Evolutionary conservation across 2,888 invertebrate genomes (phyloP), one percentile per base, ranked within the genome.

Genomic region (Cataglyphis cursor): DNA sequence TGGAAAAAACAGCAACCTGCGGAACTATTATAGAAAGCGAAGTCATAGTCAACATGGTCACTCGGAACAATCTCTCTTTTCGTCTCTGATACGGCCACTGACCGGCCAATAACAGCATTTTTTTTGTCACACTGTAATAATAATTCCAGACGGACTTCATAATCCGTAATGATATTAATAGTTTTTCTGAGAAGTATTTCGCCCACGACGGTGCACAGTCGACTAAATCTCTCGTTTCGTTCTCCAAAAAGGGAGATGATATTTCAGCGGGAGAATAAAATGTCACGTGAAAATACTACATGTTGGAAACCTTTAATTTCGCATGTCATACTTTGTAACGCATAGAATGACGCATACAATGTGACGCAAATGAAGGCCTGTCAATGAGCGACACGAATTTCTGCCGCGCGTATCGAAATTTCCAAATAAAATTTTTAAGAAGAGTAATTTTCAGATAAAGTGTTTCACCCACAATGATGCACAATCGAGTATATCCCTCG

Each of bases 11-110:
- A 24, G n/a, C 28, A 51, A 68, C 68, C 68, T 31, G 51, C 15
- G 48, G 68, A 68, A 48, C 8, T 2, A 9, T 51, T 4, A 68
- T 0, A 9, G 44, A 41, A 44, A 35, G 0, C 28, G 0, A 0
- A 12, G 0, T 2, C 12, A 31, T 9, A n/a, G 62, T 62, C 3
- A 41, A 0, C 6, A 64, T 0, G n/a, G 31, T 31, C 21, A 61
- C 4, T 18, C 44, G 24, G 5, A 64, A 15, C 10, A 74, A 15
- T 1, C 21, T 74, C 10, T 28, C 28, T 31, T 21, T 48, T 31
- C 15, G 48, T 10, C 21, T 41, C 44, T 74, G 74, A 62, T 74
- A 62, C 10, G 74, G 74, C 74, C 62, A 74, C 9, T 35, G 44
- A 0, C 74, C 74, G 3, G 3, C 5, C 10, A 48, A 3, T 15